A percentile compares a stretch with the other conserved stretches of the same genome.
phyloP scores from a whole-genome alignment of 37 sponge, comb jelly and placozoan genomes.

The Cladorhizidae sp. region DNA sequence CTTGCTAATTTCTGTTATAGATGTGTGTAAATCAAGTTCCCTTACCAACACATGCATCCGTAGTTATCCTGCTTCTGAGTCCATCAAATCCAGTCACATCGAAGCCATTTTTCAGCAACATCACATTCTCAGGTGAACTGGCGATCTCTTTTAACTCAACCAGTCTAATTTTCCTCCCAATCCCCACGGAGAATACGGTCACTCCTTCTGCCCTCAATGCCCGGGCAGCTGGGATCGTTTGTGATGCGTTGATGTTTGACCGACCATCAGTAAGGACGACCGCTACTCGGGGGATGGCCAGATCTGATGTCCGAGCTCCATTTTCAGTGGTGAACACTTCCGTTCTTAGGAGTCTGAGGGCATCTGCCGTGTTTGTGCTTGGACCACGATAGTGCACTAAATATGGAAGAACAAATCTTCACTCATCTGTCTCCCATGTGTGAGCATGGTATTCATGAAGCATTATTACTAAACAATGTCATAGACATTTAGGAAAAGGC shows the following conservation, averaged over 20 bases:
- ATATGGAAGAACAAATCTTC: too few species aligned
- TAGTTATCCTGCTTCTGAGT: slow-evolving; percentile 30
- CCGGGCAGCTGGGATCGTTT: slow-evolving; percentile 31
- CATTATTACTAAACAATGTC: too few species aligned
- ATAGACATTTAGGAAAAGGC: too few species aligned
- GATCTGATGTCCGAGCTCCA: slow-evolving; percentile 32
- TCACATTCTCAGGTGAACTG: slow-evolving; percentile 15
- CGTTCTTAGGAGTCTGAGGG: slow-evolving; percentile 8
- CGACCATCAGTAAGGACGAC: slow-evolving; percentile 64
- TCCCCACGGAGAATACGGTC: slow-evolving; percentile 44
- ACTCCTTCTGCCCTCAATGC: slow-evolving; percentile 10
- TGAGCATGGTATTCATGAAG: too few species aligned
- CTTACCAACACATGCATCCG: slow-evolving; percentile 54
- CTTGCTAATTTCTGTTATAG: too few species aligned
- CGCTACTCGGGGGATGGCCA: slow-evolving; percentile 42
- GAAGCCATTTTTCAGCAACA: slow-evolving; percentile 20
- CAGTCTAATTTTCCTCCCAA: slow-evolving; percentile 16
- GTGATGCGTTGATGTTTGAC: slow-evolving; percentile 28
- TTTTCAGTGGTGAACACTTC: slow-evolving; percentile 20
- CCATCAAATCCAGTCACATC: slow-evolving; percentile 14
- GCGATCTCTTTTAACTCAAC: slow-evolving; percentile 41
- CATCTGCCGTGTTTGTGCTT: slow-evolving; percentile 66
- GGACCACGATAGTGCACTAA: too few species aligned
- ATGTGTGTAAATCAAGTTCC: too few species aligned
- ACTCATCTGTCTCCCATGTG: too few species aligned